Conservation (phyloP, 2,888 invertebrate genomes). For the Copidosoma aretas region DNA sequence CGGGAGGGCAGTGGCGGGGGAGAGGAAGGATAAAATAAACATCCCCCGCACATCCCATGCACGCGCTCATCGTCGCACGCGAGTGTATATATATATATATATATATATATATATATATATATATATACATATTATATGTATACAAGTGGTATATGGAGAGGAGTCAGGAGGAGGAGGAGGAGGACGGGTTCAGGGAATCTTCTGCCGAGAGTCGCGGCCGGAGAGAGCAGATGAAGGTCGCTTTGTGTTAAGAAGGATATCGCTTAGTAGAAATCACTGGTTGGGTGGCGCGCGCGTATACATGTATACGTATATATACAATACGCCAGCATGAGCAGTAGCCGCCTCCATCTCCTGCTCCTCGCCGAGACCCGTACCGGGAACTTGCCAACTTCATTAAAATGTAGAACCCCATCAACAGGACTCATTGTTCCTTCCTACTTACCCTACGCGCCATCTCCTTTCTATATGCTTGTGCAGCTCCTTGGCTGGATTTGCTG, state of each 20-base stretch:
- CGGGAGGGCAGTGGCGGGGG: too few relatives aligned
- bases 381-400: slow-evolving; percentile 47
- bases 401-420: slow-evolving; percentile 31
- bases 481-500: background rate
- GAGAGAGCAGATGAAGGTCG: slow-evolving; percentile 35
- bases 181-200: too few relatives aligned
- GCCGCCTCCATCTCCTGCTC: slow-evolving; percentile 6
- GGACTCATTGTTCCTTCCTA: slow-evolving; percentile 33
- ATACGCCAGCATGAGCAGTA: slow-evolving; percentile 9
- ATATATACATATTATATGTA: too few relatives aligned
- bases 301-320: background rate
- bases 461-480: background rate
- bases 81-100: background rate
- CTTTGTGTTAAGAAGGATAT: slow-evolving; percentile 39
- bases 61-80: too few relatives aligned
- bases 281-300: slow-evolving; percentile 30
- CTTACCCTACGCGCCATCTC: background rate
- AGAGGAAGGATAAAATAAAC: too few relatives aligned
- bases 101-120: too few relatives aligned
- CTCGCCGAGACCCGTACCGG: slow-evolving; percentile 47
- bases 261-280: slow-evolving; percentile 40
- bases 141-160: too few relatives aligned
- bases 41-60: too few relatives aligned
- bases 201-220: background rate
- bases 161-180: too few relatives aligned